Base-by-base conservation (phyloP, 1,140 invertebrate species). In the Riptortus pedestris region DNA sequence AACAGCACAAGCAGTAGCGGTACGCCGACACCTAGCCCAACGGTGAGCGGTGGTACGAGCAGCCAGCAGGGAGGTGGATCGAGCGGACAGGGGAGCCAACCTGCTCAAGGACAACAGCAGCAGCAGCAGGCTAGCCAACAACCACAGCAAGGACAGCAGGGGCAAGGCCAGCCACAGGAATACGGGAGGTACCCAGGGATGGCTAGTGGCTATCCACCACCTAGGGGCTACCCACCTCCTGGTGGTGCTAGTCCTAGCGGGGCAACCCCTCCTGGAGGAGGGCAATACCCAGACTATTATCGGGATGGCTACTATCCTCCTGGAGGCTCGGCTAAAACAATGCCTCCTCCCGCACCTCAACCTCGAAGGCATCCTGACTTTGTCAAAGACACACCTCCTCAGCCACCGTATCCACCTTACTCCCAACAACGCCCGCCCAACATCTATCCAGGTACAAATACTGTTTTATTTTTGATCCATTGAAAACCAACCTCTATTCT, bases 361-460 rank as follows among this genome's bases (percentile, higher is more conserved):
- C 86, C 88, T 26, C 80, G 88, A 60, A 77, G 89, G 70, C 89
- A 90, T 78, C 89, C 88, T 48, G 88, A 91, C 76, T 91, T 91
- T 79, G 83, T 86, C 69, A 88, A 88, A 79, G 87, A 90, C 72
- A 81, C 84, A 68, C 82, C 81, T 67, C 72, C 76, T n/a, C 64
- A 70, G 33, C 63, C 67, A 38, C 69, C 70, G 29, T 67, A 67
- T 29, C 68, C 68, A 29, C 77, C 78, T 26, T 83, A 81, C 72
- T 78, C 78, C 72, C 80, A 83, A 67, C 81, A 79, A 71, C 74
- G 83, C 69, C 66, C 62, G 62, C 58, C 67, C 64, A 66, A 77
- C 67, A 76, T 81, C 67, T 81, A 80, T 73, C 63, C 67, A 47
- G 76, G 79, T 80, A 74, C 51, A 71, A 4, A 33, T 27, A n/a